Evolutionary conservation across 2,888 invertebrate species (phyloP).

Genomic region (Crocallis elinguaria): DNA sequence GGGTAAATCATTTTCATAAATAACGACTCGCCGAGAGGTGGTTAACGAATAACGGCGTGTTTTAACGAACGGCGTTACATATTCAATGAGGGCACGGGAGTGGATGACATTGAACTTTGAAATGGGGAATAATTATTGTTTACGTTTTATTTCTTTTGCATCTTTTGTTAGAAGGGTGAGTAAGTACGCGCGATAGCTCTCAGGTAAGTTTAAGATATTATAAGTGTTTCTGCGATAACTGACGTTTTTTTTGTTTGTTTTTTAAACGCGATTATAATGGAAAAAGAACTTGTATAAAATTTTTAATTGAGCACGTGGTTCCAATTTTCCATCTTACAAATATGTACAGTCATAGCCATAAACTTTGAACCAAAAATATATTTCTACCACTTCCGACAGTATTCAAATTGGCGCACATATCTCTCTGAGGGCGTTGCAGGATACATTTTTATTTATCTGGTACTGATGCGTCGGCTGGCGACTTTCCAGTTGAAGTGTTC

Average conservation of each 20-base stretch:
- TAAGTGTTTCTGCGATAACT: too few species aligned
- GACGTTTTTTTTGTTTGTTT: too few species aligned
- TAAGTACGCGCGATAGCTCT: too few species aligned
- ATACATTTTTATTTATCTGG: conserved; percentile 6
- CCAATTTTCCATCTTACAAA: background rate
- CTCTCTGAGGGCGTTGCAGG: background rate
- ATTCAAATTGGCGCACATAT: conserved; percentile 13
- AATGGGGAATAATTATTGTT: background rate
- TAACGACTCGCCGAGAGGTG: conserved; percentile 30
- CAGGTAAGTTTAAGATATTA: too few species aligned
- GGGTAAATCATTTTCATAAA: conserved; percentile 37
- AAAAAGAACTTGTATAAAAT: too few species aligned
- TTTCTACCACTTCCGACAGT: background rate
- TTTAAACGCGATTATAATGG: too few species aligned
- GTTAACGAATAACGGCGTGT: conserved; percentile 21
- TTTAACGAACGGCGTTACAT: conserved; percentile 19
- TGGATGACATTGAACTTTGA: conserved; percentile 6
- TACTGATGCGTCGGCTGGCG: conserved; percentile 5
- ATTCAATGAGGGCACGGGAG: conserved; percentile 5
- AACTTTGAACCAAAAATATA: background rate
- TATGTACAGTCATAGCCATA: background rate
- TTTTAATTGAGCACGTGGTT: too few species aligned
- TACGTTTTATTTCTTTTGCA: background rate
- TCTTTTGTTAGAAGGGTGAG: too few species aligned
- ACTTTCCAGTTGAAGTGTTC: conserved; percentile 7